Conservation (phyloP, 2,797 vertebrate genomes). For the Cossypha heuglini region DNA sequence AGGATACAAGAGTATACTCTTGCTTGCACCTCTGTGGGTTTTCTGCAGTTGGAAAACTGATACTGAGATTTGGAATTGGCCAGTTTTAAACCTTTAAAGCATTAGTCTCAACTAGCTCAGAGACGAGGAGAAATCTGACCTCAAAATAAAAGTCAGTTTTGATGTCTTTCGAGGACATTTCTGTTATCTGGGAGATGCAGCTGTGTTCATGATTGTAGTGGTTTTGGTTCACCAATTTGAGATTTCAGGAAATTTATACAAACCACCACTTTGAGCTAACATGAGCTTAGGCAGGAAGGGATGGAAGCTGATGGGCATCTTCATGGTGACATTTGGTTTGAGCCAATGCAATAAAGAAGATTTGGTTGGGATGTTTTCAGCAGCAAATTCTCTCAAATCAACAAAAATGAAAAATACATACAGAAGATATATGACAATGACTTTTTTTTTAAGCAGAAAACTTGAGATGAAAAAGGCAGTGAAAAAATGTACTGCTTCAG, state of each 20-base stretch:
- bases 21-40: not conserved
- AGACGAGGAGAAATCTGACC: not conserved
- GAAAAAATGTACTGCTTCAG: not conserved
- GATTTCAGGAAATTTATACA: too few relatives aligned
- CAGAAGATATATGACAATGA: not conserved
- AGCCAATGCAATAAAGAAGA: not conserved
- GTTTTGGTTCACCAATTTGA: too few relatives aligned
- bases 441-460: not conserved
- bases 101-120: not conserved
- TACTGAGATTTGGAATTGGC: not conserved
- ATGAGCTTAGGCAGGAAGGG: not conserved
- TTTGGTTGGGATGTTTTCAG: not conserved
- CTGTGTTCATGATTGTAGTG: not conserved
- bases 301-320: not conserved
- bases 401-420: not conserved
- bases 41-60: not conserved
- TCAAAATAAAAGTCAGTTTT: not conserved
- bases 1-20: not conserved
- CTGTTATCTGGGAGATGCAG: not conserved
- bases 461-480: not conserved
- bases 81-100: not conserved
- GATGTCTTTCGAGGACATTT: not conserved
- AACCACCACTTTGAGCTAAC: not conserved
- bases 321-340: not conserved
- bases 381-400: not conserved